Base-by-base conservation (phyloP, 2,797 vertebrate genomes). In the Eulemur albifrons region DNA sequence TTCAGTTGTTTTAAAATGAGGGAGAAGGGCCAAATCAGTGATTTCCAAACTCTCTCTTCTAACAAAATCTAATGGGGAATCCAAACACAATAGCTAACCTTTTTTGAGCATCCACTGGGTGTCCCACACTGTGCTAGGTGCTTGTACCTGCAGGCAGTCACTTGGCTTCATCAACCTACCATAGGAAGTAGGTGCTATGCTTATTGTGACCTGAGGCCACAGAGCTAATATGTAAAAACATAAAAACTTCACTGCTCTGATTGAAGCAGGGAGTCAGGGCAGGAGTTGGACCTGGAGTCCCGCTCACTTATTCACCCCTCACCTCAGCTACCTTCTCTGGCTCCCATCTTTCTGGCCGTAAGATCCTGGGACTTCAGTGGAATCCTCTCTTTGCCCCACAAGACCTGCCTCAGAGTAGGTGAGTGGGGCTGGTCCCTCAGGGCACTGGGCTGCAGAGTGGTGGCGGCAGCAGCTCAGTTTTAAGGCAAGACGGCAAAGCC, bases 11-110 rank as follows among this genome's bases (percentile, higher is more conserved):
- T 81, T 69, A 38, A 43, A 84, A 70, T 73, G 59, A 88, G 32
- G 35, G 75, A 90, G 72, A 85, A 81, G 21, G 48, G 13, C 67
- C 72, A 90, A 90, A 95, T 70, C 20, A 72, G n/a, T 93, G 65
- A 93, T 75, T 82, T 57, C n/a, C 23, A 90, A 35, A 52, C 48
- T 35, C 21, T 83, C 54, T 67, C 52, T 85, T 90, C 27, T 79
- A 85, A 91, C 61, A 82, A 61, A 76, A 57, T n/a, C 25, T 85
- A 13, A 63, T 50, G 27, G 69, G 43, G 69, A 86, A 48, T 63
- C 40, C 17, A 52, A 79, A 65, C 14, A 61, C 23, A 25, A 38
- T 27, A 59, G 38, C 32, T 84, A 21, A 35, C 63, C 10, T 43
- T 35, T 89, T 89, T 38, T 69, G 63, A 85, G n/a, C 52, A 32